Evolutionary conservation across 2,113 vertebrate species (phyloP).

Genomic region (Myiozetetes cayanensis): DNA sequence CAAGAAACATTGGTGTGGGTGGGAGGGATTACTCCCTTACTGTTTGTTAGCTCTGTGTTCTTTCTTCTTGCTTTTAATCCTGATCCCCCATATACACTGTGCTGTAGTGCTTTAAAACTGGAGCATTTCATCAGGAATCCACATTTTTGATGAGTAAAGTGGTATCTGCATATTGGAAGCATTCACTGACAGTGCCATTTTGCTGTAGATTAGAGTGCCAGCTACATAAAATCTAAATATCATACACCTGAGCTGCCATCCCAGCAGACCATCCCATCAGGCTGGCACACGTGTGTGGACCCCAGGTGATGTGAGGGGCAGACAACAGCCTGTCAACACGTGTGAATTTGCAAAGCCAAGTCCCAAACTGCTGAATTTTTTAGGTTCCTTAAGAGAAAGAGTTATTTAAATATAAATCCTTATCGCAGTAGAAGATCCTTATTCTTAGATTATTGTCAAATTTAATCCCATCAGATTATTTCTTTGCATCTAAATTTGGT

Average conservation of each 20-base stretch:
- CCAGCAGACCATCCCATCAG: not conserved
- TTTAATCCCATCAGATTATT: not conserved
- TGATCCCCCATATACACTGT: not conserved
- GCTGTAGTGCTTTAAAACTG: not conserved
- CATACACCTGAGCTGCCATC: not conserved
- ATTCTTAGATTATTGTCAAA: not conserved
- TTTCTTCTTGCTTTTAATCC: not conserved
- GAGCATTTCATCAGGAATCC: not conserved
- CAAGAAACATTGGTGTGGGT: not conserved
- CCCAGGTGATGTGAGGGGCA: not conserved
- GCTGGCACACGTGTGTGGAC: fast-evolving
- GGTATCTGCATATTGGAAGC: not conserved
- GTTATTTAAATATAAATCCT: not conserved
- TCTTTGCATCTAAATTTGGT: not conserved
- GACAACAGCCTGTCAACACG: not conserved
- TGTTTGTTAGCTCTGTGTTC: not conserved
- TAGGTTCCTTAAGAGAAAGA: not conserved
- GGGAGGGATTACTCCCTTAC: not conserved
- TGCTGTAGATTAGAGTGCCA: not conserved
- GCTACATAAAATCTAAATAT: not conserved
- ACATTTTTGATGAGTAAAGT: not conserved
- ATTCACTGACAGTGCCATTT: not conserved
- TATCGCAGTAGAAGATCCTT: not conserved
- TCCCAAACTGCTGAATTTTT: not conserved
- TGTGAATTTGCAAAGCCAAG: not conserved